Percentiles rank a stretch among this genome's conserved stretches.
These are phyloP conservation scores for Meda fulgida DNA, from an alignment of 2,797 vertebrate species.

Conservation along the genomic window DNA sequence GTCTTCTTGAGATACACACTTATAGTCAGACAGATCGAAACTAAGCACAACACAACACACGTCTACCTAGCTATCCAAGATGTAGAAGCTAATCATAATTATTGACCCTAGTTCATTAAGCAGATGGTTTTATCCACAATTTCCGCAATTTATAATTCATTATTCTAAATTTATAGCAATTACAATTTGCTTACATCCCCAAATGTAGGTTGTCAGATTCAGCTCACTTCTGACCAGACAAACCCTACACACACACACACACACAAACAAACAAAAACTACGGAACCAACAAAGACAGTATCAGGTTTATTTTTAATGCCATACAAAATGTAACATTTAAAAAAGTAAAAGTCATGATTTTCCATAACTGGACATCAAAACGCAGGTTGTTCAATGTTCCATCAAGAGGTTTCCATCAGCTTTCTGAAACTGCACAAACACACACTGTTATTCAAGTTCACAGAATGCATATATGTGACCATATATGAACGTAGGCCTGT, in stretches of 20 bases:
- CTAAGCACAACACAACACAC: not conserved
- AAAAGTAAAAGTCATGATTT: not conserved
- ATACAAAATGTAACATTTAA: not conserved
- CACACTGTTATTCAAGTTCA: not conserved
- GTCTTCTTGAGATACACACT: conserved; percentile 10
- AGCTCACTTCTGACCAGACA: not conserved
- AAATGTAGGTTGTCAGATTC: not conserved
- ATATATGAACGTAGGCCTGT: not conserved
- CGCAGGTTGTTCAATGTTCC: conserved; percentile 43
- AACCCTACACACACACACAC: not conserved
- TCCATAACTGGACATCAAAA: not conserved
- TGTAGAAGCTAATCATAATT: not conserved
- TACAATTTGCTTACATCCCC: not conserved
- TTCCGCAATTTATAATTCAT: not conserved
- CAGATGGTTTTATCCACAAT: not conserved
- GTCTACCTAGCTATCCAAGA: not conserved
- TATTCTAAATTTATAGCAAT: not conserved
- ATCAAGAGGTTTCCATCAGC: conserved; percentile 41
- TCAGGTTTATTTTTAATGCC: not conserved
- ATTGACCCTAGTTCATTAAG: not conserved
- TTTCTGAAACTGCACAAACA: conserved; percentile 61
- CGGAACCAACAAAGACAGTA: not conserved
- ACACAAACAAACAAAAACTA: not conserved
- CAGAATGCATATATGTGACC: not conserved
- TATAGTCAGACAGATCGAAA: not conserved